Base-by-base conservation (phyloP, 2,888 invertebrate genomes). In the Dascillus cervinus region DNA sequence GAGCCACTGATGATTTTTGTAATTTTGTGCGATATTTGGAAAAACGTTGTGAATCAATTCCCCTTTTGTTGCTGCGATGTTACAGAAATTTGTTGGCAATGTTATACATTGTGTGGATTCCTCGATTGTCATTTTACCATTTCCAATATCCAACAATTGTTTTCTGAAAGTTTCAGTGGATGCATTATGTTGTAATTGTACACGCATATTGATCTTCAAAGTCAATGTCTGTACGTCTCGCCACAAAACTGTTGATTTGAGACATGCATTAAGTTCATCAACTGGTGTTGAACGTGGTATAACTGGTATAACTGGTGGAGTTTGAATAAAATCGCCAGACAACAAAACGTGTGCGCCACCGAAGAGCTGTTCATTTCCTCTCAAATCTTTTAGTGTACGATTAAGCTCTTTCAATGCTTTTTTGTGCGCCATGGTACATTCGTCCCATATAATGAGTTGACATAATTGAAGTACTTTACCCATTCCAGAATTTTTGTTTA, bases 321-420 rank as follows among this genome's bases (percentile, higher is more conserved):
- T 53, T 48, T 56, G 56, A 5, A 51, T 43, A 39, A 58, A 58
- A 56, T 58, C 55, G 17, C 53, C 54, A 39, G 54, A 28, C 15
- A 56, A 41, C 27, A 58, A 31, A 39, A 56, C 48, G 41, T 53
- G 40, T 13, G 44, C 44, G 14, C 53, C 52, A 36, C 53, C 55
- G 44, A 58, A 50, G 9, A 10, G 31, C 21, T 43, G n/a, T n/a
- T n/a, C n/a, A n/a, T n/a, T n/a, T n/a, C n/a, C n/a, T n/a, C n/a
- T n/a, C n/a, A n/a, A n/a, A 49, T 49, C 47, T 44, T 46, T 12
- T 26, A 46, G 13, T 11, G 56, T 50, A 10, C 52, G 26, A 34
- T 59, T 40, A 3, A 63, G 27, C 3, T 55, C 39, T 55, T 41
- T 34, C 8, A 42, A 31, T 30, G 17, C n/a, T n/a, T n/a, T n/a